These are phyloP conservation scores for Drymodes brunneopygia DNA, from an alignment of 2,113 vertebrate genomes.

Conservation along the genomic window DNA sequence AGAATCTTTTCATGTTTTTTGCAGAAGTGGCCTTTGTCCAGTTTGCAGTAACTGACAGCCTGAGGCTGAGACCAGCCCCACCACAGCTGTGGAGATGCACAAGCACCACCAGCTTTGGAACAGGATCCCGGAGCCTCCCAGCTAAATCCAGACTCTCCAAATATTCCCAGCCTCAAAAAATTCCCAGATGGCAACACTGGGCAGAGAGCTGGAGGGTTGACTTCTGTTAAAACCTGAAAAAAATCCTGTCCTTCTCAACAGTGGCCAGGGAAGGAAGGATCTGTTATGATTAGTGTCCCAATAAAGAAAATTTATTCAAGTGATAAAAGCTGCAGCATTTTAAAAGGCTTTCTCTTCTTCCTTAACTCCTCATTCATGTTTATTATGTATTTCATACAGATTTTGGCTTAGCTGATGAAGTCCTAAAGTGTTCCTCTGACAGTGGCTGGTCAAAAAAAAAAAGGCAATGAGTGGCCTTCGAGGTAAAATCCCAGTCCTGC, in stretches of 20 bases:
- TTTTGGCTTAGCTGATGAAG: background rate
- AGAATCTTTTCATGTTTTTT: background rate
- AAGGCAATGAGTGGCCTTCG: background rate
- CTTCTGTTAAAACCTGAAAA: background rate
- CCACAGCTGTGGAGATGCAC: accelerated
- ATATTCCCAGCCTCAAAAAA: background rate
- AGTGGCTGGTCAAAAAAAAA: background rate
- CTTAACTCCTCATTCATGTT: background rate
- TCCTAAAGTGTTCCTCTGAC: background rate
- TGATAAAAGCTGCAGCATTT: background rate
- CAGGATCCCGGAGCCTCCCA: accelerated
- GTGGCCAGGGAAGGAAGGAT: background rate
- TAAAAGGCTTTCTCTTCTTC: background rate
- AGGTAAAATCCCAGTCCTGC: background rate
- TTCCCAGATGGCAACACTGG: background rate
- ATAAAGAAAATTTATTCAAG: background rate
- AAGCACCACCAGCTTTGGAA: background rate
- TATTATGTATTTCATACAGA: background rate
- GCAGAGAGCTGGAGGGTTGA: background rate
- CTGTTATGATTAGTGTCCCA: background rate
- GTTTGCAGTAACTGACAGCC: background rate
- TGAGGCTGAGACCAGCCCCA: accelerated
- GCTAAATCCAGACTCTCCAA: background rate
- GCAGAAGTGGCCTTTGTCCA: background rate
- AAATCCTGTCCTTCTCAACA: background rate